Conservation (phyloP, 2,888 invertebrate genomes). For the Cheilosia vernalis region DNA sequence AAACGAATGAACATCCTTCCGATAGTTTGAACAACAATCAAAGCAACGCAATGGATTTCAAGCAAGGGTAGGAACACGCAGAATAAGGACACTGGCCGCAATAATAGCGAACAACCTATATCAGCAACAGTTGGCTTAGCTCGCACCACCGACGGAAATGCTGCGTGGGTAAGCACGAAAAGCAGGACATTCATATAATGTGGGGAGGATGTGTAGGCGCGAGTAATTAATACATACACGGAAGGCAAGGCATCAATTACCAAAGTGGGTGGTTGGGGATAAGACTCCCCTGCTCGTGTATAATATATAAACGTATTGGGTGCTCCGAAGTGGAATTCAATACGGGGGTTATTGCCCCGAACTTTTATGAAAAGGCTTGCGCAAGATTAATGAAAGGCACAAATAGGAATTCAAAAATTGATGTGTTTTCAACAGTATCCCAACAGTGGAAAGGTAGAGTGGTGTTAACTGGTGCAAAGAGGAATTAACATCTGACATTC, state of each 20-base stretch:
- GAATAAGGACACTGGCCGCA: slow-evolving; percentile 6
- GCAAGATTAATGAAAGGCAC: slow-evolving; percentile 3
- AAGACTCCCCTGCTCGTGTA: slow-evolving; percentile 13
- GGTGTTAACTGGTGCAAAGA: background rate
- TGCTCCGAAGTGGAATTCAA: slow-evolving; percentile 44
- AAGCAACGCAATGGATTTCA: slow-evolving; percentile 8
- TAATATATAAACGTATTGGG: slow-evolving; percentile 51
- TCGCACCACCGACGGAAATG: background rate
- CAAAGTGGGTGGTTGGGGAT: slow-evolving; percentile 1
- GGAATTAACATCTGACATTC: slow-evolving; percentile 17
- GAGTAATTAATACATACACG: slow-evolving; percentile 60
- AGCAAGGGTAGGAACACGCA: no score
- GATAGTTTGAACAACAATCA: slow-evolving; percentile 21
- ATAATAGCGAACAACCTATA: background rate
- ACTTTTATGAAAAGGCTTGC: background rate
- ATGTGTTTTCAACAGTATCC: slow-evolving; percentile 39
- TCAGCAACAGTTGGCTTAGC: slow-evolving; percentile 40
- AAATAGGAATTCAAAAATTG: slow-evolving; percentile 22
- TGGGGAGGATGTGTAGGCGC: slow-evolving; percentile 17
- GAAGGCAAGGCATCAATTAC: slow-evolving; percentile 61
- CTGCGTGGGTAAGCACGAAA: background rate
- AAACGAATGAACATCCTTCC: slow-evolving; percentile 44
- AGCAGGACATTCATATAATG: background rate
- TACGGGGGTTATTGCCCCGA: background rate
- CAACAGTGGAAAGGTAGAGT: background rate